Base-by-base conservation (phyloP, 2,797 vertebrate genomes). In the Lithobates pipiens region DNA sequence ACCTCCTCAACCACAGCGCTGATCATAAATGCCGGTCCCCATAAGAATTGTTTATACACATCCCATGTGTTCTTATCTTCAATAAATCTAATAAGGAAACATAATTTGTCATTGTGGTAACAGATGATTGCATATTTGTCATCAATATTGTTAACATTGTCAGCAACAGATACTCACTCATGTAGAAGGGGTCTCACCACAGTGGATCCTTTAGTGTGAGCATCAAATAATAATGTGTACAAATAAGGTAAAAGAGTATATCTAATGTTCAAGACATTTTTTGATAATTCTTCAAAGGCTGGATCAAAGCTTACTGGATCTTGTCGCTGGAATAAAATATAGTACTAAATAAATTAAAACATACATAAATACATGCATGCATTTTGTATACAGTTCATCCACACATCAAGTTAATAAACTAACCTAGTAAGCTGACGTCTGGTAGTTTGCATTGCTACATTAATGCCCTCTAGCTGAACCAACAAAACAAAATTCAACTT, bases 201-300 rank as follows among this genome's bases (percentile, higher is more conserved):
- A 0, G 97, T 98, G 90, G 89, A 96, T 82, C 97, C 97, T 0
- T 92, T 32, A 0, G 13, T 83, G 0, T 98, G 97, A 74, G 97
- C 96, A 0, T 96, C 93, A 23, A 92, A 95, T 95, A 99, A 93
- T 3, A 99, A 88, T 0, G 97, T 98, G 89, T 99, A 98, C 16
- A 99, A 89, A 77, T 97, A 98, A 0, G 97, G 98, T 36, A 99
- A 90, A 63, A 99, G 94, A 0, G 91, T 95, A 70, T 99, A 99
- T 89, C 97, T 97, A 68, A 92, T 96, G 83, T 93, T 94, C 78
- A 99, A 89, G 69, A 96, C 95, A 0, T 95, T 39, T 11, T 93
- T 93, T 54, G 97, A 95, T 0, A 86, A 32, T 0, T 8, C 0
- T 0, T 88, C 10, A 2, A 98, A 99, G 0, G 0, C 1, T 0